phyloP scores from a whole-genome alignment of 2,113 vertebrate species.

The Hipposideros armiger region DNA sequence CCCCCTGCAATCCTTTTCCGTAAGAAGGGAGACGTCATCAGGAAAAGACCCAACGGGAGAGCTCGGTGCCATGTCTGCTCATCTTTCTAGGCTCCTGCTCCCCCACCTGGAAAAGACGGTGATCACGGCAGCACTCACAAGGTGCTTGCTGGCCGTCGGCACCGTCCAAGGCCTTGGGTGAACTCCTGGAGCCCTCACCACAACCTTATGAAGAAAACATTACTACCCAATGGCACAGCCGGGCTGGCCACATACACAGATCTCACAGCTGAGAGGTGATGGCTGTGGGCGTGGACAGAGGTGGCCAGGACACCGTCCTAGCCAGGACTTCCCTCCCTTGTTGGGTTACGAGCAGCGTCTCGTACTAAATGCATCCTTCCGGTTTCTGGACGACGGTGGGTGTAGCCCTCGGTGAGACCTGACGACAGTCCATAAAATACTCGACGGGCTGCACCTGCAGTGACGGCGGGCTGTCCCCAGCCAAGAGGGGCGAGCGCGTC shows the following conservation, averaged over 20 bases:
- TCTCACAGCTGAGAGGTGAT: background rate
- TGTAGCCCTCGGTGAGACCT: rapidly evolving
- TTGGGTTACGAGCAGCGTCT: rapidly evolving
- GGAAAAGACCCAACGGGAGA: background rate
- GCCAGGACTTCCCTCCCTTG: rapidly evolving
- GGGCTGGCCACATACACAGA: rapidly evolving
- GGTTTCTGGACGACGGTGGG: background rate
- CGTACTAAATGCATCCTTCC: background rate
- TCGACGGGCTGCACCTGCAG: rapidly evolving
- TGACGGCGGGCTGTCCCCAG: rapidly evolving
- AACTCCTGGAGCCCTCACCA: too few species aligned
- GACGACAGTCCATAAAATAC: rapidly evolving
- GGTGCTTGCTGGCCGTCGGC: too few species aligned
- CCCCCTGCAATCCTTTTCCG: background rate
- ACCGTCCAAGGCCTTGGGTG: background rate
- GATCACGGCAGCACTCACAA: too few species aligned
- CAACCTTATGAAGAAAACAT: background rate
- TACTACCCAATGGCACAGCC: too few species aligned
- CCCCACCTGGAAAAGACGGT: background rate
- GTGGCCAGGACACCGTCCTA: background rate
- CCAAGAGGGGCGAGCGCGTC: rapidly evolving
- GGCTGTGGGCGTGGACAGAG: background rate
- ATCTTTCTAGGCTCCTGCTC: background rate
- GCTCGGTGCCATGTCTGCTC: background rate
- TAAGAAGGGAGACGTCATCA: background rate